phyloP scores from a whole-genome alignment of 2,888 invertebrate species.

The Catotricha subobsoleta region DNA sequence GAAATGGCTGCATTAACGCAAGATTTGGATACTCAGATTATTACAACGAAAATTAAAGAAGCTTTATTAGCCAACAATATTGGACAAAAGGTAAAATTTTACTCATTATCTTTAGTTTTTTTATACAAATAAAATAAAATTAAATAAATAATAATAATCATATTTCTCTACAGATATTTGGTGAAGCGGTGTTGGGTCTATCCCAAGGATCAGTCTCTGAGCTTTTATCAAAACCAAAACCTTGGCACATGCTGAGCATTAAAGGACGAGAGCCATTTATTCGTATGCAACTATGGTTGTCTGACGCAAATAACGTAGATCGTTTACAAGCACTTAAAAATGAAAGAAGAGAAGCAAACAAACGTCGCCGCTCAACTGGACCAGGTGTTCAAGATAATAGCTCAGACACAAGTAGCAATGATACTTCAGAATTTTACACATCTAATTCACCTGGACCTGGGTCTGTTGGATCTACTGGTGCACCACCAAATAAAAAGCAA shows the following conservation, averaged over 20 bases:
- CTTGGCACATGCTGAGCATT: constrained; percentile 97
- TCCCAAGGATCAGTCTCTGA: constrained; percentile 97
- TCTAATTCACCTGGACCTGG: constrained; percentile 64
- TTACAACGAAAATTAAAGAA: constrained; percentile 94
- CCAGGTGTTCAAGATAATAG: constrained; percentile 70
- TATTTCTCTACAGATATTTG: constrained; percentile 53
- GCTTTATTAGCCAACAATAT: constrained; percentile 91
- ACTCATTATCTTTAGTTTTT: not conserved
- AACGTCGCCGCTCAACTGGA: constrained; percentile 67
- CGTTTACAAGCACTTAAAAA: constrained; percentile 79
- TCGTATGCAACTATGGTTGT: constrained; percentile 91
- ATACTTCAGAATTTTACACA: constrained; percentile 75
- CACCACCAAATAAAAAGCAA: constrained; percentile 81
- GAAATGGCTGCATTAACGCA: constrained; percentile 95
- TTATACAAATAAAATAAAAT: not conserved
- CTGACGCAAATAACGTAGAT: constrained; percentile 88
- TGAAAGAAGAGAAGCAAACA: constrained; percentile 79
- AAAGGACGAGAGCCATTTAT: constrained; percentile 95
- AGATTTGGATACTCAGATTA: constrained; percentile 88
- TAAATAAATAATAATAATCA: not conserved
- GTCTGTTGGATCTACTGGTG: constrained; percentile 37
- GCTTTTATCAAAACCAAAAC: constrained; percentile 91
- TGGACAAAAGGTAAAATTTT: constrained; percentile 79
- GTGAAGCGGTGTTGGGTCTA: constrained; percentile 89
- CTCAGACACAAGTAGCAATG: constrained; percentile 74